phyloP scores from a whole-genome alignment of 2,888 invertebrate genomes.

The Xylocampa areola region DNA sequence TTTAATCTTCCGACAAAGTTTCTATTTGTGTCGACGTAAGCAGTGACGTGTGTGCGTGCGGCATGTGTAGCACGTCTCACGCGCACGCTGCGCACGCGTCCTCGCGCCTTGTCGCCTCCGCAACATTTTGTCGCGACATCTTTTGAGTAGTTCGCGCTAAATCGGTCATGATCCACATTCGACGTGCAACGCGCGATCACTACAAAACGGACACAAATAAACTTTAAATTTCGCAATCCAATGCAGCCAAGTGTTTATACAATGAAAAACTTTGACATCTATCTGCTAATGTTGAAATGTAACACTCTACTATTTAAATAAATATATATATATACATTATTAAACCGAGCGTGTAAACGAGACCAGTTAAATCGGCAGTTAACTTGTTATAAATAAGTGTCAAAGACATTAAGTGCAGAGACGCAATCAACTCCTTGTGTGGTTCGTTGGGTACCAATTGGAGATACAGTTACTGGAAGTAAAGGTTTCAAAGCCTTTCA shows the following conservation, averaged over 20 bases:
- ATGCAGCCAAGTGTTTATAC: slow-evolving; percentile 14
- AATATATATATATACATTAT: no score
- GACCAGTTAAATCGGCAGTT: no score
- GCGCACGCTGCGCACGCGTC: not conserved
- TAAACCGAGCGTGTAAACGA: no score
- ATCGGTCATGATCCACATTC: slow-evolving; percentile 58
- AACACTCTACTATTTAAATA: no score
- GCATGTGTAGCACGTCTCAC: not conserved
- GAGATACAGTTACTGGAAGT: no score
- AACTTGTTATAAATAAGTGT: no score
- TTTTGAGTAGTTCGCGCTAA: slow-evolving; percentile 50
- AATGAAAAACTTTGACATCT: no score
- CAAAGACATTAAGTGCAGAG: no score
- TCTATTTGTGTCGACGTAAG: slow-evolving; percentile 26
- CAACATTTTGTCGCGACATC: slow-evolving; percentile 48
- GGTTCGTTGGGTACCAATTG: no score
- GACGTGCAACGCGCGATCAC: slow-evolving; percentile 38
- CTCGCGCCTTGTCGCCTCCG: slow-evolving; percentile 11
- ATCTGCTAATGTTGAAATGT: no score
- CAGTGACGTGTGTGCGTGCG: not conserved
- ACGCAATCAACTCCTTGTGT: no score
- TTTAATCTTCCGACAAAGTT: slow-evolving; percentile 13
- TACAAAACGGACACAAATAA: slow-evolving; percentile 56
- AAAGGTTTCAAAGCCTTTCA: no score
- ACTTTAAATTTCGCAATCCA: slow-evolving; percentile 47